Evolutionary conservation across 1,140 invertebrate genomes (phyloP).

Genomic region (Tachypleus tridentatus): DNA sequence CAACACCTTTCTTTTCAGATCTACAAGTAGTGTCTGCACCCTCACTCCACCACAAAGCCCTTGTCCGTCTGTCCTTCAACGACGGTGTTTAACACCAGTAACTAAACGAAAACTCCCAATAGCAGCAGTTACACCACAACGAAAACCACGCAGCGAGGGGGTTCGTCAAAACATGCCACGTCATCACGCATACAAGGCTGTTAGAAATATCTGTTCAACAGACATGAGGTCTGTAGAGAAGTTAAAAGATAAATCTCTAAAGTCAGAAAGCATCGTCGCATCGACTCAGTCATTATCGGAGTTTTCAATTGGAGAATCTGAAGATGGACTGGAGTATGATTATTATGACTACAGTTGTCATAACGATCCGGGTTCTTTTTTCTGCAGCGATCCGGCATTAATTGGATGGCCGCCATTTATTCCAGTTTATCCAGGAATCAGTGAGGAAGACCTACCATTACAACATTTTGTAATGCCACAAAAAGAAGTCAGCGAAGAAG

Average conservation of each 20-base stretch:
- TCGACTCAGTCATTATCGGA: conserved; percentile 12
- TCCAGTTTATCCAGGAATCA: conserved; percentile 14
- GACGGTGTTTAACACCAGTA: too few species aligned
- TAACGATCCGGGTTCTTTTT: conserved; percentile 21
- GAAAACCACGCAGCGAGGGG: background rate
- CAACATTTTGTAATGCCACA: conserved; percentile 14
- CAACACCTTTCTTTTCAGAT: conserved; percentile 18
- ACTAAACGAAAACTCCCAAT: background rate
- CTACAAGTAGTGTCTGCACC: background rate
- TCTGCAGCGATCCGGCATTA: conserved; percentile 17
- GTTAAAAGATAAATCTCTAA: too few species aligned
- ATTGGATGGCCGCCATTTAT: conserved; percentile 21
- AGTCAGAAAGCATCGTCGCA: too few species aligned
- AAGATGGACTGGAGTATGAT: conserved; percentile 24
- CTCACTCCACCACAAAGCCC: background rate
- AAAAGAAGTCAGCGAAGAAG: too few species aligned
- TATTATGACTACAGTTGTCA: conserved; percentile 24
- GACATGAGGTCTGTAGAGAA: too few species aligned
- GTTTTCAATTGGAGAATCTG: conserved; percentile 16
- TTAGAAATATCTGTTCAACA: too few species aligned
- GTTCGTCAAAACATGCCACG: too few species aligned
- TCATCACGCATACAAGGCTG: too few species aligned
- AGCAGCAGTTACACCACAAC: background rate
- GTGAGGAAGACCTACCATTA: conserved; percentile 14
- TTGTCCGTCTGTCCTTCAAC: too few species aligned